These are phyloP conservation scores for Mobula hypostoma DNA, from an alignment of 2,113 vertebrate species.

Conservation along the genomic window DNA sequence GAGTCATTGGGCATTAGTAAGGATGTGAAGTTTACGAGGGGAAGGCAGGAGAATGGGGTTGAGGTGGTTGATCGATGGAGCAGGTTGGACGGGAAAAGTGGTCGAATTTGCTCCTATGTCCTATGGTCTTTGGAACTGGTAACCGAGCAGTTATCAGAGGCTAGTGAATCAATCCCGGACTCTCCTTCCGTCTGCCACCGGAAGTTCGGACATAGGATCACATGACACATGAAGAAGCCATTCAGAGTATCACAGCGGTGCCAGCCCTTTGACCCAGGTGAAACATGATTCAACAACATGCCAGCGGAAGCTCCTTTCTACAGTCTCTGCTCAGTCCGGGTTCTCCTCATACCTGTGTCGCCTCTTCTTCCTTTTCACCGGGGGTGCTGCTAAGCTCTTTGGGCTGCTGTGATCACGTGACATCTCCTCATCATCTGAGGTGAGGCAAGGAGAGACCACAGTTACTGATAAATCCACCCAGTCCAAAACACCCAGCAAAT, in stretches of 20 bases:
- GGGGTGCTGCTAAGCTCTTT: conserved; percentile 58
- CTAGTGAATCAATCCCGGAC: neutral
- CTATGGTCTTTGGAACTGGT: no score
- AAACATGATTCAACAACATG: neutral
- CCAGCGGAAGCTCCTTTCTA: neutral
- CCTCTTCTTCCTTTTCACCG: conserved; percentile 81
- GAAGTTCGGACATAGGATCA: neutral
- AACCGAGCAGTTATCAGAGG: neutral
- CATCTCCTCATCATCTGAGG: conserved; percentile 76
- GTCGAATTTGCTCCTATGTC: no score
- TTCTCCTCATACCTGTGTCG: conserved; percentile 72
- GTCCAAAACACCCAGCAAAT: neutral
- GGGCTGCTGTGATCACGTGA: conserved; percentile 65
- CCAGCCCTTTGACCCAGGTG: neutral
- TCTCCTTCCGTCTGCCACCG: neutral
- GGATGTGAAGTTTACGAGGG: no score
- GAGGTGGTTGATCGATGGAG: no score
- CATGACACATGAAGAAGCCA: neutral
- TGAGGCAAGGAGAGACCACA: conserved; percentile 38
- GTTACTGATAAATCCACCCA: neutral
- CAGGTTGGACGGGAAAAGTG: no score
- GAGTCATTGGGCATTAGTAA: no score
- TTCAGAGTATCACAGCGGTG: neutral
- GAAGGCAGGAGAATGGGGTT: no score
- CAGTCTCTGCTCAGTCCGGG: neutral